Percentiles rank a stretch among this genome's conserved stretches.
These are phyloP conservation scores for Danionella dracula DNA, from an alignment of 2,797 vertebrate genomes.

Conservation along the genomic window DNA sequence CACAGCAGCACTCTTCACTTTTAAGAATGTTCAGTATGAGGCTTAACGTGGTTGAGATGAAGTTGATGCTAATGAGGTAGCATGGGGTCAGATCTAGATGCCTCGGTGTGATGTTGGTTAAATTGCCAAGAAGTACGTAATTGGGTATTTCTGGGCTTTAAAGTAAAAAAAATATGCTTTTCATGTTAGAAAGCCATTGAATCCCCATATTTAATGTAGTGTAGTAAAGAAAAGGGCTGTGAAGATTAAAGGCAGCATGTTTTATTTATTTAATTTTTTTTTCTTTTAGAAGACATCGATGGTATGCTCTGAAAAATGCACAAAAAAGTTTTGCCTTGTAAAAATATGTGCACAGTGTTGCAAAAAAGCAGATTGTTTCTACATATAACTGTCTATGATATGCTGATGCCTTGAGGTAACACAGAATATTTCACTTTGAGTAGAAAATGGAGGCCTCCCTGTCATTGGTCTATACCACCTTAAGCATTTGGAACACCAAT, in stretches of 20 bases:
- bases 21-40: background rate
- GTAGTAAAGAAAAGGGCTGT: background rate
- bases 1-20: background rate
- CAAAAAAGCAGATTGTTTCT: too few relatives aligned
- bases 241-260: background rate
- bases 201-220: background rate
- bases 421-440: too few relatives aligned
- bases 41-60: background rate
- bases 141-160: background rate
- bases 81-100: background rate
- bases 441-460: too few relatives aligned
- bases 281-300: background rate
- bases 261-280: too few relatives aligned
- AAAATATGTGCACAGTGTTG: too few relatives aligned
- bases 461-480: too few relatives aligned
- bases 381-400: too few relatives aligned
- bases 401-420: too few relatives aligned
- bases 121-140: constrained; percentile 7
- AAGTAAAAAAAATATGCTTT: background rate
- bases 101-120: constrained; percentile 5
- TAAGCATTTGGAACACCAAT: too few relatives aligned
- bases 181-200: background rate
- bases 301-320: too few relatives aligned
- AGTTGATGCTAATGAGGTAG: constrained; percentile 16
- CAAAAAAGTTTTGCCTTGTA: too few relatives aligned